phyloP scores from a whole-genome alignment of 37 sponge, comb jelly and placozoan genomes.

The Chondrosia reniformis region DNA sequence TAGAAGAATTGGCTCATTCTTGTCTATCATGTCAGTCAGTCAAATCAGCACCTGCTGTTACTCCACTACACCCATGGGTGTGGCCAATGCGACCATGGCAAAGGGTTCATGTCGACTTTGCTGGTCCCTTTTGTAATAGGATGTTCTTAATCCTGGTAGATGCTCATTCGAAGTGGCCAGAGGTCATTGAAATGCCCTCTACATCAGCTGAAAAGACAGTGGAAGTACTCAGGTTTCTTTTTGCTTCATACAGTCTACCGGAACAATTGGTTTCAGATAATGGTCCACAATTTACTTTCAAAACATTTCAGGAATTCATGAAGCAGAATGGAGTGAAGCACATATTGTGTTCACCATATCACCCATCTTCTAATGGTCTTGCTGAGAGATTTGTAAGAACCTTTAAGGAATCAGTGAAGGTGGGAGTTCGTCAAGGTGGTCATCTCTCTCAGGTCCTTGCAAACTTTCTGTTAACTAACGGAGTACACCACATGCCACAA shows the following conservation, averaged over 20 bases:
- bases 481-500: too few species aligned
- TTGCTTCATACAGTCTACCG: constrained; percentile 32
- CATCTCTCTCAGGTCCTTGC: too few species aligned
- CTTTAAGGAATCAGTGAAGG: not conserved
- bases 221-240: not conserved
- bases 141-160: constrained; percentile 30
- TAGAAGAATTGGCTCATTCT: constrained; percentile 2
- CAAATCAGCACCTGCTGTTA: constrained; percentile 7
- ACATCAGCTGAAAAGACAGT: constrained; percentile 21
- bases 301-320: constrained; percentile 14
- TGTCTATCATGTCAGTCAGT: constrained; percentile 19
- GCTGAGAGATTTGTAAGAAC: not conserved
- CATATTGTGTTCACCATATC: constrained; percentile 26
- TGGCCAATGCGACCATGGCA: constrained; percentile 48
- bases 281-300: constrained; percentile 34
- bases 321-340: constrained; percentile 26
- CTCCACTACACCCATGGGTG: constrained; percentile 37
- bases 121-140: constrained; percentile 23
- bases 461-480: too few species aligned
- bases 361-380: constrained; percentile 23
- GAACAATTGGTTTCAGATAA: constrained; percentile 29
- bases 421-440: too few species aligned
- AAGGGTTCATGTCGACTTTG: constrained; percentile 35
- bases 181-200: not conserved
- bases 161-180: constrained; percentile 52